A percentile compares a stretch with the other conserved stretches of the same genome.
These are phyloP conservation scores for Cerceris rybyensis DNA, from an alignment of 2,888 invertebrate species.

Conservation along the genomic window DNA sequence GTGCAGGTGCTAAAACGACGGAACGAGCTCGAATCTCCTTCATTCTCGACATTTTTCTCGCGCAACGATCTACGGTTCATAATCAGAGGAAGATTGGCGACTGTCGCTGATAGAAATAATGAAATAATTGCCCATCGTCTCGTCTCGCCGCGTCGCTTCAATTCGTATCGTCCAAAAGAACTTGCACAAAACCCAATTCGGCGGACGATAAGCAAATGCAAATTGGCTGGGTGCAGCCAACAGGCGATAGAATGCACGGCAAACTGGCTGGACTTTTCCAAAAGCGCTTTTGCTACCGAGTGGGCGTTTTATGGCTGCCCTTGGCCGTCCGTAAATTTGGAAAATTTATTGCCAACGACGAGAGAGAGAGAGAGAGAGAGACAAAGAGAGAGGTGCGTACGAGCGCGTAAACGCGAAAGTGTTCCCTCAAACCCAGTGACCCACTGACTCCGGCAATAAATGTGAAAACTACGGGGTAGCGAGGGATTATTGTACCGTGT, in stretches of 20 bases:
- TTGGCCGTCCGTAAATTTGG: conserved; percentile 53
- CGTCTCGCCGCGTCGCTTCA: neutral
- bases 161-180: neutral
- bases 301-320: conserved; percentile 41
- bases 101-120: neutral
- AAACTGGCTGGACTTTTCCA: neutral
- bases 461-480: conserved; percentile 22
- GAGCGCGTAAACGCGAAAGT: neutral
- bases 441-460: conserved; percentile 55
- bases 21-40: too few species aligned
- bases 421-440: conserved; percentile 51
- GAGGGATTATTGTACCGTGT: conserved; percentile 19
- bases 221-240: neutral
- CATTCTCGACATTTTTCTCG: too few species aligned
- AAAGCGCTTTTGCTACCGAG: conserved; percentile 27
- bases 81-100: too few species aligned
- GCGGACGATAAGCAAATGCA: neutral
- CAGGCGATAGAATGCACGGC: neutral
- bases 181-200: neutral
- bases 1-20: too few species aligned
- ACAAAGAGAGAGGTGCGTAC: neutral
- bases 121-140: neutral
- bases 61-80: too few species aligned
- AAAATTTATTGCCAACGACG: conserved; percentile 45
- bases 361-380: conserved; percentile 41